Evolutionary conservation across 2,888 invertebrate species (phyloP), one percentile per base, ranked within the genome.

Genomic region (Pollenia angustigena): DNA sequence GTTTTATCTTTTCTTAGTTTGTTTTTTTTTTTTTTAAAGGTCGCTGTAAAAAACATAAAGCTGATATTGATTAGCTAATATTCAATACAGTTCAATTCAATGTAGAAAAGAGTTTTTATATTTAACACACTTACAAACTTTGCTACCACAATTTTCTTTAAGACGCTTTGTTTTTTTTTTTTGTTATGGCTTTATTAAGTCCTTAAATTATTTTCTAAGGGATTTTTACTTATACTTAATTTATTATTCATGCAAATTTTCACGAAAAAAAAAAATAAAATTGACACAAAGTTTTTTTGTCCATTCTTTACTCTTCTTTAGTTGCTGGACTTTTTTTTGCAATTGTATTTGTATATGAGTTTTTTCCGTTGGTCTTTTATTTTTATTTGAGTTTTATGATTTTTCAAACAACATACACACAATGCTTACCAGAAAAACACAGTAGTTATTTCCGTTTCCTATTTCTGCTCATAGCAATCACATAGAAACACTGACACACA

Each of bases 371-470:
- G 12, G 44, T 48, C 9, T 68, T 44, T 32, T 23, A 16, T 4
- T 68, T 68, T 64, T 79, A 76, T 66, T 72, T 66, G 54, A 64
- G 54, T 78, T 78, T 78, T 60, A 74, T 81, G 68, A 79, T 80
- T 85, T 85, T 68, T 48, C 64, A 42, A 68, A 62, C 40, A 74
- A 54, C 68, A 66, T 40, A 32, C 18, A 68, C 12, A 76, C 64
- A 75, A 78, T 79, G 62, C n/a, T 76, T n/a, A 76, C 16, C 71
- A 72, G 40, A 72, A 71, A 42, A 75, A 68, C 64, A 66, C 58
- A 58, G 40, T 66, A 82, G 85, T 80, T 72, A 82, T 80, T 82
- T 80, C 85, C 82, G 82, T 87, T 85, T 85, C 85, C 87, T 80
- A 72, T 87, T 85, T 76, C 69, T 50, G 80, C 80, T 71, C 74